Evolutionary conservation across 2,888 invertebrate genomes (phyloP).

Genomic region (Lepidochitona cinerea): DNA sequence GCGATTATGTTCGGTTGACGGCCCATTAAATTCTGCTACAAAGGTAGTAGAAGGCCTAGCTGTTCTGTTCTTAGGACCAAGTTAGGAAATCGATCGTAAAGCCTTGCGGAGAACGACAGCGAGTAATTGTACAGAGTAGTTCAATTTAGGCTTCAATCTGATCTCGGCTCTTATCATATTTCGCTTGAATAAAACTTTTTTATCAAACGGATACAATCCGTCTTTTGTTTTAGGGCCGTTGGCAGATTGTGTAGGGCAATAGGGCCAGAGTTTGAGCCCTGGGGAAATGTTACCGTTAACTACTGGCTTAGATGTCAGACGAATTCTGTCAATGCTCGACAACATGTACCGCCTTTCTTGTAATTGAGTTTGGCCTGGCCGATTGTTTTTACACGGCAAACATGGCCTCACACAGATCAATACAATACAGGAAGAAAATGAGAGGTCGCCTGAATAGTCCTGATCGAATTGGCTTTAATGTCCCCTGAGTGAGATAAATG

Average conservation of each 20-base stretch:
- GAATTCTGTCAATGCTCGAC: not conserved
- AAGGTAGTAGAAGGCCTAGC: no score
- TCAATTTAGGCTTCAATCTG: not conserved
- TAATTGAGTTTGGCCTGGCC: not conserved
- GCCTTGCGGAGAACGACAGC: not conserved
- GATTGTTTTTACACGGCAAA: conserved; percentile 2
- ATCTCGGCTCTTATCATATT: not conserved
- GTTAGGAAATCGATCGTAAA: not conserved
- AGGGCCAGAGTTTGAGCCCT: not conserved
- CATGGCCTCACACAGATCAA: not conserved
- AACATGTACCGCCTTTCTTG: not conserved
- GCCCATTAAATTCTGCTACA: no score
- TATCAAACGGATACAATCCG: not conserved
- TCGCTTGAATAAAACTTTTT: not conserved
- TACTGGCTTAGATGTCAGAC: not conserved
- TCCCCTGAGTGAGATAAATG: no score
- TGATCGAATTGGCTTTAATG: no score
- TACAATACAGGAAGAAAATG: not conserved
- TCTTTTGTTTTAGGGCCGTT: not conserved
- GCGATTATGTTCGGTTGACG: not conserved
- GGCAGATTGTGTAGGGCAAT: not conserved
- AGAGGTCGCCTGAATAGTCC: no score
- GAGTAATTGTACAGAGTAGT: not conserved
- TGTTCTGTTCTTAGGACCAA: no score
- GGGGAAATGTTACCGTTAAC: not conserved